Percentiles rank a stretch among this genome's conserved stretches.
These are phyloP conservation scores for Hypercompe scribonia DNA, from an alignment of 2,888 invertebrate genomes.

Conservation along the genomic window DNA sequence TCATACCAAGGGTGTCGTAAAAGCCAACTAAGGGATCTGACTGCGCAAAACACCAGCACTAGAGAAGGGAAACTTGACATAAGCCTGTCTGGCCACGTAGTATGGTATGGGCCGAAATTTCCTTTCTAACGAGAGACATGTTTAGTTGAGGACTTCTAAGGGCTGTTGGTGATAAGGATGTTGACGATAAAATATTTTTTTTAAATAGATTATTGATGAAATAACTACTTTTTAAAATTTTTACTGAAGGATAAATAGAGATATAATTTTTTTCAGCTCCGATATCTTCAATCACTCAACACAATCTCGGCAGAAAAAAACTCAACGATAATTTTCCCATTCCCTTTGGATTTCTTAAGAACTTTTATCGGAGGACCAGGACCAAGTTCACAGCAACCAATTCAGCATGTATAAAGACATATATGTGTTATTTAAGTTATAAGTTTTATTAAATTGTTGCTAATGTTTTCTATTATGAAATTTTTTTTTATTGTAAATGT, in stretches of 20 bases:
- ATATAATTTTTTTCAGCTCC: slow-evolving; percentile 85
- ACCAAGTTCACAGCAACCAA: slow-evolving; percentile 56
- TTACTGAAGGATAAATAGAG: neutral
- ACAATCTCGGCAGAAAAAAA: slow-evolving; percentile 98
- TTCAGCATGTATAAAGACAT: slow-evolving; percentile 40
- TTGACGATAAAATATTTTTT: too few species aligned
- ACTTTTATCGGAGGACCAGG: slow-evolving; percentile 74
- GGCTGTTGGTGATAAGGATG: too few species aligned
- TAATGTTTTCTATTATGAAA: neutral
- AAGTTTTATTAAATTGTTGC: slow-evolving; percentile 23
- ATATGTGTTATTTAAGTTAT: slow-evolving; percentile 36
- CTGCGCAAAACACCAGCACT: too few species aligned
- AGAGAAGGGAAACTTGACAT: too few species aligned
- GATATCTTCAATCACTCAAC: slow-evolving; percentile 96
- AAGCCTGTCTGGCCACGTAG: too few species aligned
- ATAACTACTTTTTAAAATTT: neutral
- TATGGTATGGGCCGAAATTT: too few species aligned
- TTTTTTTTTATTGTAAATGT: neutral
- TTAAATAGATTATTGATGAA: neutral
- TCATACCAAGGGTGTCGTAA: too few species aligned
- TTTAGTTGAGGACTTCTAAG: too few species aligned
- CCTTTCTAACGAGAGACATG: too few species aligned
- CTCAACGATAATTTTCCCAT: slow-evolving; percentile 97
- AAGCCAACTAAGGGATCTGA: too few species aligned
- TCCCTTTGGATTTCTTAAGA: slow-evolving; percentile 93